Evolutionary conservation across 2,113 vertebrate species (phyloP), one percentile per base, ranked within the genome.

Genomic region (Sminthopsis crassicaudata): DNA sequence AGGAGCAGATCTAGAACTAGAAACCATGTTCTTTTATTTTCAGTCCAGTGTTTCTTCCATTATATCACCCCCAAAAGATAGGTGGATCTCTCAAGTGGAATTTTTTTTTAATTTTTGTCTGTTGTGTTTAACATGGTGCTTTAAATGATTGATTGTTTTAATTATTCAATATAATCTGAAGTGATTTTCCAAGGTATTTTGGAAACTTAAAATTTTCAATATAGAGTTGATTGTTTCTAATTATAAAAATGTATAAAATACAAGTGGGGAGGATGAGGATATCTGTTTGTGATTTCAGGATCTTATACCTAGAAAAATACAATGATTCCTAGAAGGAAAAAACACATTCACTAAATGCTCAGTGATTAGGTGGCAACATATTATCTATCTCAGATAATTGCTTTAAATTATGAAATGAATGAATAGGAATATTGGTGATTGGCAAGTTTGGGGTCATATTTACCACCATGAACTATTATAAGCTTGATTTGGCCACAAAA

Each of bases 401-500:
- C 19, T 76, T 42, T 76, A n/a, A 76, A 5, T 36, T 25, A 76
- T 42, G n/a, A 42, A 96, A 95, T 96, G 90, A 92, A 93, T 89
- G 46, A 50, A 51, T 24, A n/a, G 22, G n/a, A 89, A 51, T 48
- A 55, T 12, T 90, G 67, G 30, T 91, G 30, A 91, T 23, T 16
- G 51, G 26, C 52, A 27, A 93, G 53, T 92, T 90, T 57, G 48
- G 36, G 93, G 96, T 93, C 23, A 76, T 76, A 42, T 84, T 84
- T 94, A 53, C 95, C 23, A 60, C 60, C 8, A 51, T 3, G 27
- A 48, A 26, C 23, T 92, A 46, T 53, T 92, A 54, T 90, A 94
- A 96, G 55, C 53, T 96, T 94, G 67, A 91, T 90, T 96, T 46
- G 93, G 30, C 22, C 91, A 57, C 90, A 93, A 24, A 90, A 42